Conservation (phyloP, 2,888 invertebrate species). For the Drosophila putrida region DNA sequence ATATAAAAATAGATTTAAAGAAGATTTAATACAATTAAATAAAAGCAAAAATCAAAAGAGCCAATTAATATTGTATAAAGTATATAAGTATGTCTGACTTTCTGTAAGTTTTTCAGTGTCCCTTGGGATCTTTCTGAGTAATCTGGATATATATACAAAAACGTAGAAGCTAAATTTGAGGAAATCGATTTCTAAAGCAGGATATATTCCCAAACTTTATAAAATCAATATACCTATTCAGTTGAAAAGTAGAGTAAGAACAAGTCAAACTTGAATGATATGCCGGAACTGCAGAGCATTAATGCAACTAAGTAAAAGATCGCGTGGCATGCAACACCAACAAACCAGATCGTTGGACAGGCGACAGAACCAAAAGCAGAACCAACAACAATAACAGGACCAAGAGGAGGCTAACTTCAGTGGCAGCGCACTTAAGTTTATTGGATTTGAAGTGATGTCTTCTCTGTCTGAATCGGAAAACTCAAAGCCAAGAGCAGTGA, state of each 20-base stretch:
- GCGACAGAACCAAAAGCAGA: background rate
- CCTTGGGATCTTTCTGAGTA: too few species aligned
- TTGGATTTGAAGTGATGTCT: slow-evolving; percentile 73
- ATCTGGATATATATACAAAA: background rate
- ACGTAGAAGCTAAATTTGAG: background rate
- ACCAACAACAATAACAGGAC: slow-evolving; percentile 10
- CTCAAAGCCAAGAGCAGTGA: slow-evolving; percentile 38
- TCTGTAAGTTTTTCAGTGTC: too few species aligned
- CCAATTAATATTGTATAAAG: too few species aligned
- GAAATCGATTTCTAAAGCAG: background rate
- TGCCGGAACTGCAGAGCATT: slow-evolving; percentile 14
- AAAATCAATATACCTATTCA: background rate
- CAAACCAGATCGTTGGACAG: slow-evolving; percentile 20
- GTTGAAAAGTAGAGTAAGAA: background rate
- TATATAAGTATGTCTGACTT: too few species aligned
- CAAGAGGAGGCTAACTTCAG: slow-evolving; percentile 10
- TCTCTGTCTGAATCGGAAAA: slow-evolving; percentile 31
- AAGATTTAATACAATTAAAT: too few species aligned
- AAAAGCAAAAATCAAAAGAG: too few species aligned
- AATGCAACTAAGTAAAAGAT: slow-evolving; percentile 19
- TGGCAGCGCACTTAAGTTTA: slow-evolving; percentile 71
- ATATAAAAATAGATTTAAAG: too few species aligned
- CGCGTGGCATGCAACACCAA: slow-evolving; percentile 30
- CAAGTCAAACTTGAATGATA: background rate
- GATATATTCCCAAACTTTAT: background rate